These are phyloP conservation scores for Carabus problematicus DNA, from an alignment of 2,888 invertebrate species.

Conservation along the genomic window DNA sequence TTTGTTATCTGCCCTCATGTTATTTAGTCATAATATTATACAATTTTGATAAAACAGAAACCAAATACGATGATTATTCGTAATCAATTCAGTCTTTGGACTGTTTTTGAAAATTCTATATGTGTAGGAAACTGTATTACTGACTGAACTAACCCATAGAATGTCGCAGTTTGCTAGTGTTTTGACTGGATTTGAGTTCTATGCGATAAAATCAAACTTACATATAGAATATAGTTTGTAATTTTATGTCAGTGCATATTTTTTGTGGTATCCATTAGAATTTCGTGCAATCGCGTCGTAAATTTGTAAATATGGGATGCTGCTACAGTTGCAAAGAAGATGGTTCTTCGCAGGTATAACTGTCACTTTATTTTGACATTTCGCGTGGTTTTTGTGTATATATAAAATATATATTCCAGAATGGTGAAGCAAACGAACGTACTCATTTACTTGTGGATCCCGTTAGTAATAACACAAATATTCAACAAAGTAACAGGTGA, in stretches of 20 bases:
- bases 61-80: no score
- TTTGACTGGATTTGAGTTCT: slow-evolving; percentile 23
- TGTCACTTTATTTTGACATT: slow-evolving; percentile 38
- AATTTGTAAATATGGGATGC: slow-evolving; percentile 65
- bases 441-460: slow-evolving; percentile 82
- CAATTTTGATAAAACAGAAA: no score
- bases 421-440: slow-evolving; percentile 73
- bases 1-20: no score
- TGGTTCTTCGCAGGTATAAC: slow-evolving; percentile 68
- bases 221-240: slow-evolving; percentile 15
- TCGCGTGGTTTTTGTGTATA: slow-evolving; percentile 27
- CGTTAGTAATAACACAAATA: slow-evolving; percentile 74
- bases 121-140: slow-evolving; percentile 24
- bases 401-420: slow-evolving; percentile 54
- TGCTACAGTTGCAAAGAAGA: slow-evolving; percentile 78
- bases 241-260: slow-evolving; percentile 20
- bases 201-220: slow-evolving; percentile 10
- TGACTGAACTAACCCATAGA: slow-evolving; percentile 10
- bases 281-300: slow-evolving; percentile 6
- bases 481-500: slow-evolving; percentile 72
- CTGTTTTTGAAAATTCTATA: slow-evolving; percentile 16
- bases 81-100: not conserved
- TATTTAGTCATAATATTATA: no score
- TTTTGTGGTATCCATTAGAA: slow-evolving; percentile 3
- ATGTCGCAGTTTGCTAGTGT: slow-evolving; percentile 36